Conservation (phyloP, 2,888 invertebrate genomes). For the Drosophila acutilabella region DNA sequence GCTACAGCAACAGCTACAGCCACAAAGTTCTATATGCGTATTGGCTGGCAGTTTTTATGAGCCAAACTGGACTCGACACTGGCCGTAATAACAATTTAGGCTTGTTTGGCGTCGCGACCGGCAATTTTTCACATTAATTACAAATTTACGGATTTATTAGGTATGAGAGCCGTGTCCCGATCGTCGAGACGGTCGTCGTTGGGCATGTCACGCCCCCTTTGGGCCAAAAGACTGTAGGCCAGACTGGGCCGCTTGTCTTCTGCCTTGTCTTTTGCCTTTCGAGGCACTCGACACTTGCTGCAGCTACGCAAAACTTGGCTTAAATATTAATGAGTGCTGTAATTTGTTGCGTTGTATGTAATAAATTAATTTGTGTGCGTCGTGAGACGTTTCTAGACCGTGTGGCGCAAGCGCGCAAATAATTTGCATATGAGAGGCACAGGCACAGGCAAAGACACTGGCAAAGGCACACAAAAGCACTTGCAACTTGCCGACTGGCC, state of each 20-base stretch:
- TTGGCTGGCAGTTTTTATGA: conserved; percentile 60
- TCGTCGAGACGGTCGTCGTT: conserved; percentile 21
- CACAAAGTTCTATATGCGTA: conserved; percentile 5
- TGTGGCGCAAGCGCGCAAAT: conserved; percentile 46
- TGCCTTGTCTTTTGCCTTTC: background rate
- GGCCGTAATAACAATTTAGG: conserved; percentile 76
- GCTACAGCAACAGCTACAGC: conserved; percentile 14
- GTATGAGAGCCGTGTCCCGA: conserved; percentile 56
- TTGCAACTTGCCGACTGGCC: conserved; percentile 72
- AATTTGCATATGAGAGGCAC: conserved; percentile 66
- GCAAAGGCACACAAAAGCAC: conserved; percentile 37
- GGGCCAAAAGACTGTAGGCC: background rate
- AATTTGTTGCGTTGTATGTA: conserved; percentile 82
- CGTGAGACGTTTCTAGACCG: conserved; percentile 63
- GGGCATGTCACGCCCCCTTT: conserved; percentile 49
- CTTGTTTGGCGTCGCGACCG: conserved; percentile 77
- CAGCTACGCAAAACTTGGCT: conserved; percentile 70
- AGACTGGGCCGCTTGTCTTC: background rate
- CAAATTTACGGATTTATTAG: conserved; percentile 83
- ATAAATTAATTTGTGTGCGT: conserved; percentile 78
- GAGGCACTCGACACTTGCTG: conserved; percentile 48
- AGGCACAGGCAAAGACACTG: conserved; percentile 14
- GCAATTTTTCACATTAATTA: conserved; percentile 83
- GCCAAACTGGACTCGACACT: conserved; percentile 44
- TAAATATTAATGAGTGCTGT: conserved; percentile 81